These are phyloP conservation scores for Lepus townsendii DNA, from an alignment of 2,797 vertebrate genomes.

Conservation along the genomic window DNA sequence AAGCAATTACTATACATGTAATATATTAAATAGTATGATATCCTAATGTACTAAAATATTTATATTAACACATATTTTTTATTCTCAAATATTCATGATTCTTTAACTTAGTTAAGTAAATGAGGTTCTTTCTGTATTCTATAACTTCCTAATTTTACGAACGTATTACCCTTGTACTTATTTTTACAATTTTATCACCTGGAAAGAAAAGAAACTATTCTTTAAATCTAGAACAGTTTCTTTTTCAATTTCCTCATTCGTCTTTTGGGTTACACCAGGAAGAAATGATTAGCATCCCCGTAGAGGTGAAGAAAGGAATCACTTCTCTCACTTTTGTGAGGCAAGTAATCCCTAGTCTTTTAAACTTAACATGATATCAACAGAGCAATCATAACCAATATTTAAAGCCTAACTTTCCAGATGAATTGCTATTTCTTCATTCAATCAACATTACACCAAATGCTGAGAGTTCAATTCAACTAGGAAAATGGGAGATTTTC, in stretches of 20 bases:
- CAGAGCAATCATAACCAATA: neutral
- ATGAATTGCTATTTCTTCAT: constrained; percentile 20
- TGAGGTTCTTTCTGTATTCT: neutral
- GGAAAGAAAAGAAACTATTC: neutral
- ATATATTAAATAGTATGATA: neutral
- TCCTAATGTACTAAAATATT: neutral
- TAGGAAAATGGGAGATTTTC: neutral
- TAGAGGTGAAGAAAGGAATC: neutral
- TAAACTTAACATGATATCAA: neutral
- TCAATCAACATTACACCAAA: neutral
- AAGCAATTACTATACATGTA: neutral
- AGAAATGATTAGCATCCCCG: neutral
- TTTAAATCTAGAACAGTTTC: neutral
- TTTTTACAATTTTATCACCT: constrained; percentile 17
- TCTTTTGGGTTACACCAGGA: neutral
- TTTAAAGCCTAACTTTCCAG: constrained; percentile 19
- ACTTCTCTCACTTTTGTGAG: neutral
- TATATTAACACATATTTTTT: constrained; percentile 3
- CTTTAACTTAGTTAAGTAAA: neutral
- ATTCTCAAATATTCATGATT: constrained; percentile 42
- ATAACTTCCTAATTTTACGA: neutral
- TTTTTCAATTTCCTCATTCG: neutral
- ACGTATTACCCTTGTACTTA: neutral
- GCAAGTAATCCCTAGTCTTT: neutral
- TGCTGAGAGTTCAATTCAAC: neutral